Percentiles rank a stretch among this genome's conserved stretches.
phyloP scores from a whole-genome alignment of 2,797 vertebrate species.

The Micrastur ruficollis region DNA sequence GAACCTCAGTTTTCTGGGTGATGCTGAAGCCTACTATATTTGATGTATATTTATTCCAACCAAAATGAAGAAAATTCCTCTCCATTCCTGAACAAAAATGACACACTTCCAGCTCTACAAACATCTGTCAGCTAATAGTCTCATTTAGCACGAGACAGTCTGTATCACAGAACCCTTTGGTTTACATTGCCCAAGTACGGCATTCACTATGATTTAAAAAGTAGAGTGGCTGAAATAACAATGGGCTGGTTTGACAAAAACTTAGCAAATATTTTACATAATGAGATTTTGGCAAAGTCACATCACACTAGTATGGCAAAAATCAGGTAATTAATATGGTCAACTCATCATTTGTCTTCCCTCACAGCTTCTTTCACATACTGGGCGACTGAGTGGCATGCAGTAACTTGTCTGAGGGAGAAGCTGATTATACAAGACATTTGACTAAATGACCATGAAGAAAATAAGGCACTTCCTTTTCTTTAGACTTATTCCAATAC shows the following conservation, averaged over 20 bases:
- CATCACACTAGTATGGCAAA: slow-evolving; percentile 75
- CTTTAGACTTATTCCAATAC: slow-evolving; percentile 86
- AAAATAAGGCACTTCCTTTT: slow-evolving; percentile 93
- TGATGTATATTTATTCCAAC: slow-evolving; percentile 16
- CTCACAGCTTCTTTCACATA: slow-evolving; percentile 73
- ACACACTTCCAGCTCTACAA: slow-evolving; percentile 53
- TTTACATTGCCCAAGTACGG: slow-evolving; percentile 56
- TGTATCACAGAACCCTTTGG: slow-evolving; percentile 69
- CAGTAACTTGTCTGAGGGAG: slow-evolving; percentile 78
- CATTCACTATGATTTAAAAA: slow-evolving; percentile 52
- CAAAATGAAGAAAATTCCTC: slow-evolving; percentile 11
- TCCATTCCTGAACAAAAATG: slow-evolving; percentile 31
- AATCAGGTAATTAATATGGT: slow-evolving; percentile 73
- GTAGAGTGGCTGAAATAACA: slow-evolving; percentile 61
- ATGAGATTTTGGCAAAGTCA: slow-evolving; percentile 75
- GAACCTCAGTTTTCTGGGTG: slow-evolving; percentile 16
- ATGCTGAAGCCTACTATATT: not conserved
- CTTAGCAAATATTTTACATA: slow-evolving; percentile 60
- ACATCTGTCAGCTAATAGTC: slow-evolving; percentile 45
- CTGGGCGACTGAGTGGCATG: slow-evolving; percentile 77
- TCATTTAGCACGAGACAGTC: slow-evolving; percentile 48
- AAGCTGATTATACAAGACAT: slow-evolving; percentile 81
- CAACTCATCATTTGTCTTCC: slow-evolving; percentile 75
- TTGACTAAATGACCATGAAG: slow-evolving; percentile 85
- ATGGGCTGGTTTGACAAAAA: slow-evolving; percentile 67